Evolutionary conservation across 2,797 vertebrate species (phyloP).

Genomic region (Jordanella pulchra): DNA sequence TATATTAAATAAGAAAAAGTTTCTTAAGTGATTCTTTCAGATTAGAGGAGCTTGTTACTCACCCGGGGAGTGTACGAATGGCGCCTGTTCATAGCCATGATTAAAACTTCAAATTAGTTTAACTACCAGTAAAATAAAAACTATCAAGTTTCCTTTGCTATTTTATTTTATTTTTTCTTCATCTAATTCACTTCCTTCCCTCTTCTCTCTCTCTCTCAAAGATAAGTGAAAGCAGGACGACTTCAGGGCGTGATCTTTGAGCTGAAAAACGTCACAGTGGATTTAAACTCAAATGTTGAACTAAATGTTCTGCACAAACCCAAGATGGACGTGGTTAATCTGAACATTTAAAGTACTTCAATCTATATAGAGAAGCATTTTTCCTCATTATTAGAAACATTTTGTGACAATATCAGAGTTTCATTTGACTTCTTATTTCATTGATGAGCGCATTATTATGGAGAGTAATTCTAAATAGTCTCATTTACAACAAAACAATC

Average conservation of each 20-base stretch:
- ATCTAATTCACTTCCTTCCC: conserved; percentile 19
- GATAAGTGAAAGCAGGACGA: conserved; percentile 4
- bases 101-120: conserved; percentile 16
- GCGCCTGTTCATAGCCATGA: conserved; percentile 68
- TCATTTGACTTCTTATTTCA: background rate
- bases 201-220: conserved; percentile 23
- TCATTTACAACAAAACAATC: background rate
- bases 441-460: background rate
- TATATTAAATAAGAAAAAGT: background rate
- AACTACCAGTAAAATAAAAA: conserved; percentile 11
- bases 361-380: background rate
- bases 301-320: conserved; percentile 1
- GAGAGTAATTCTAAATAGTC: background rate
- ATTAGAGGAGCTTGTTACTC: conserved; percentile 40
- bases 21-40: background rate
- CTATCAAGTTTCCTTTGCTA: conserved; percentile 1
- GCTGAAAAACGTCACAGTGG: conserved; percentile 45
- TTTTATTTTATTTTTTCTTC: conserved; percentile 11
- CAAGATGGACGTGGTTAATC: background rate
- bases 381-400: background rate
- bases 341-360: background rate
- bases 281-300: conserved; percentile 9
- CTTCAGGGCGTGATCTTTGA: conserved; percentile 44
- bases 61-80: conserved; percentile 75
- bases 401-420: background rate